Evolutionary conservation across 2,113 vertebrate genomes (phyloP), one percentile per base, ranked within the genome.

Genomic region (Boleophthalmus pectinirostris): DNA sequence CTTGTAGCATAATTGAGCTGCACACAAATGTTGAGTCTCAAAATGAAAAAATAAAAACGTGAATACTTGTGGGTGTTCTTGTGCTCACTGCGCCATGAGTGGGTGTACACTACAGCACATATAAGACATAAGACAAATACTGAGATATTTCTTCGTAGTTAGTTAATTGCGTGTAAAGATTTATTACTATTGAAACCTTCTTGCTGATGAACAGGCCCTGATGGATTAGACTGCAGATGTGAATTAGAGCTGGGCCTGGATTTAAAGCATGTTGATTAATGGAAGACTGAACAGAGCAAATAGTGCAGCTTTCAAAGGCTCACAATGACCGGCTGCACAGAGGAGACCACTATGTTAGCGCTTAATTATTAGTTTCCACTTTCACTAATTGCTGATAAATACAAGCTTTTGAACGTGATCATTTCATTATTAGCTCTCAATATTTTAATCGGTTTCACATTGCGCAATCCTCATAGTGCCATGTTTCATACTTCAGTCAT

Each of bases 221-320:
- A 82, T 80, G 79, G 83, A 85, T 75, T 78, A 67, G 24, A 73
- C 45, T 5, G 77, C 79, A 74, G 74, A 86, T 74, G 73, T 64
- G 75, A 79, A 80, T 69, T 75, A 70, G 70, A 77, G 60, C 67
- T 49, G 69, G 68, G 74, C 54, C 46, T 8, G 61, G 57, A 58
- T 68, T 63, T 35, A 60, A 79, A 66, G 33, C 70, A 10, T n/a
- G 56, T 67, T 79, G 72, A 87, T 82, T 85, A 80, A 85, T 79
- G 57, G 75, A 58, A 69, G 66, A 78, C 16, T 64, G 68, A 43
- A 73, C 72, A 51, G 67, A 72, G 67, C 43, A 77, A 82, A 85
- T 56, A 70, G 69, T 74, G 43, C 64, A 47, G 12, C 38, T 60
- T 16, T 58, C 43, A 72, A 21, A 64, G 80, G 21, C 46, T 83